These are phyloP conservation scores for Dasypus novemcinctus DNA, from an alignment of 2,113 vertebrate genomes.

Conservation along the genomic window DNA sequence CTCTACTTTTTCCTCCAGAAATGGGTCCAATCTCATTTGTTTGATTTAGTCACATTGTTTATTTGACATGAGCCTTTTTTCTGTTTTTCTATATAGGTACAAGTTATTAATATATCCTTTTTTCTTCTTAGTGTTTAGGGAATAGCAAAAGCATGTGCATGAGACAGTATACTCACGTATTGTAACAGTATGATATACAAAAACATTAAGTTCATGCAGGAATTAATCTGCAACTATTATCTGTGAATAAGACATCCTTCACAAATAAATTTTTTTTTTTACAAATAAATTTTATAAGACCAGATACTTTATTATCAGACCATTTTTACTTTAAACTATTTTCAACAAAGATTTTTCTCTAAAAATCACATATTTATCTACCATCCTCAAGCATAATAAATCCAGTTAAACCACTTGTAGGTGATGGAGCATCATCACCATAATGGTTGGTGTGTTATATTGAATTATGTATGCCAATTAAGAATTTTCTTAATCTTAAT, in stretches of 20 bases:
- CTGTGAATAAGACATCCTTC: not conserved
- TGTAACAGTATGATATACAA: not conserved
- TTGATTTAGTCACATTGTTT: constrained; percentile 12
- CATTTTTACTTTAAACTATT: not conserved
- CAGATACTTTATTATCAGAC: not conserved
- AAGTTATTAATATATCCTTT: not conserved
- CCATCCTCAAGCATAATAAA: not conserved
- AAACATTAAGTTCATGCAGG: not conserved
- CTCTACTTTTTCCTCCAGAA: not conserved
- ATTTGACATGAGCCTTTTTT: not conserved
- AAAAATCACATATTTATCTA: constrained; percentile 3
- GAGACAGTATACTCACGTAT: not conserved
- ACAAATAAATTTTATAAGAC: constrained; percentile 8
- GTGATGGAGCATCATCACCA: not conserved
- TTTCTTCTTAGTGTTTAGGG: not conserved
- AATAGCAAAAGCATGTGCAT: not conserved
- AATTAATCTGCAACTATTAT: not conserved
- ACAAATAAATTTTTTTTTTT: constrained; percentile 30
- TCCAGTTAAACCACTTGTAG: not conserved
- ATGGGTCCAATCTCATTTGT: not conserved
- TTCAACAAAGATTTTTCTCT: not conserved
- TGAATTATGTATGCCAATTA: no score
- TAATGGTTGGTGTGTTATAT: not conserved
- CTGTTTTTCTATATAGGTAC: not conserved
- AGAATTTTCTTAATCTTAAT: no score